Percentiles rank a stretch among this genome's conserved stretches.
These are phyloP conservation scores for Antrozous pallidus DNA, from an alignment of 2,797 vertebrate species.

Conservation along the genomic window DNA sequence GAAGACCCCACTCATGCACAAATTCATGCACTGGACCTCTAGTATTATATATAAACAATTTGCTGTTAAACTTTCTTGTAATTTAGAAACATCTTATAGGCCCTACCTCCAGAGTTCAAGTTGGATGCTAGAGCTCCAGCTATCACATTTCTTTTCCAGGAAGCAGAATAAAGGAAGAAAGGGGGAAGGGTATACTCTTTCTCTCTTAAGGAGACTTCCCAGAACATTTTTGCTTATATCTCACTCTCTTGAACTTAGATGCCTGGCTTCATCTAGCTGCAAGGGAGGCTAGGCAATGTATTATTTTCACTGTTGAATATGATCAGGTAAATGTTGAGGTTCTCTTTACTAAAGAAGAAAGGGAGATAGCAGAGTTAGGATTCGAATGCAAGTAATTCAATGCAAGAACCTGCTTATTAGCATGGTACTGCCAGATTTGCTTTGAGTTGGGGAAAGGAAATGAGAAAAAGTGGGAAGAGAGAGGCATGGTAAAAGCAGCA, in stretches of 20 bases:
- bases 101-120: background rate
- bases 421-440: background rate
- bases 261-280: background rate
- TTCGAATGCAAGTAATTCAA: background rate
- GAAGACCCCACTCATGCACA: no score
- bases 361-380: background rate
- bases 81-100: background rate
- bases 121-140: background rate
- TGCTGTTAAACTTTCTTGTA: background rate
- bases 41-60: background rate
- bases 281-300: background rate
- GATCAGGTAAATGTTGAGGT: background rate
- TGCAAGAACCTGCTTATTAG: background rate
- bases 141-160: background rate
- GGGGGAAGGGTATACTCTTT: background rate
- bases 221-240: background rate
- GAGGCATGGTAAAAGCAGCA: background rate
- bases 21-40: no score
- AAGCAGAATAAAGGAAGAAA: background rate
- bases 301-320: background rate
- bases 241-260: background rate
- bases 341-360: conserved; percentile 28
- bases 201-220: background rate
- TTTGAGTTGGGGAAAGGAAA: background rate
- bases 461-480: background rate